phyloP scores from a whole-genome alignment of 1,140 invertebrate species.

The Ips nitidus region DNA sequence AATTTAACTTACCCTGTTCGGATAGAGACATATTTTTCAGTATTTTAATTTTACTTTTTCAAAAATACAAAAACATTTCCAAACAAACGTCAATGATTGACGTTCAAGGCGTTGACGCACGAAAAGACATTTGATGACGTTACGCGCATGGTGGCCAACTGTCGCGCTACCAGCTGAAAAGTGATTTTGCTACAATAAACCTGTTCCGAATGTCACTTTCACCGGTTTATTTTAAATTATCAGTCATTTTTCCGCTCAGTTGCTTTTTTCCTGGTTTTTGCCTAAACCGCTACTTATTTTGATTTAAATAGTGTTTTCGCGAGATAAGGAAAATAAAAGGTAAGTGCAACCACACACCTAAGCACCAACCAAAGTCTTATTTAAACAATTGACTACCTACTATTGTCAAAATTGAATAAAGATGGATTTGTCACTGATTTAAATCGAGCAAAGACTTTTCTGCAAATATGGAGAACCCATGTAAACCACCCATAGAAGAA shows the following conservation, averaged over 20 bases:
- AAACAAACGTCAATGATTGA: slow-evolving; percentile 46
- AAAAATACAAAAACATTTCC: slow-evolving; percentile 42
- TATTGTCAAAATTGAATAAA: slow-evolving; percentile 32
- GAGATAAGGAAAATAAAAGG: no score
- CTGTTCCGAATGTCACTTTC: slow-evolving; percentile 16
- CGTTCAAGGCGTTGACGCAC: slow-evolving; percentile 12
- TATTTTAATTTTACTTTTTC: slow-evolving; percentile 35
- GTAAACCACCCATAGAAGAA: slow-evolving; percentile 37
- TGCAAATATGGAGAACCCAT: slow-evolving; percentile 38
- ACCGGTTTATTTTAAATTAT: slow-evolving; percentile 17
- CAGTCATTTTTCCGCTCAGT: slow-evolving; percentile 2
- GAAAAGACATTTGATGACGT: slow-evolving; percentile 21
- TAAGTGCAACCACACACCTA: no score
- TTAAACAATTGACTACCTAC: slow-evolving; percentile 34
- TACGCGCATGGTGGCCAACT: slow-evolving; percentile 34
- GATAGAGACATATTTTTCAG: slow-evolving; percentile 35
- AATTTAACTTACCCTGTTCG: slow-evolving; percentile 9
- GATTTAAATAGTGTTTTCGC: no score
- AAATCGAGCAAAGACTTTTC: slow-evolving; percentile 24
- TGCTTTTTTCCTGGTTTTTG: neutral
- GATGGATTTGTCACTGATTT: slow-evolving; percentile 36
- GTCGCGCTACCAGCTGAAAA: neutral
- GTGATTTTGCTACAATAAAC: slow-evolving; percentile 12
- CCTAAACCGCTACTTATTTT: no score
- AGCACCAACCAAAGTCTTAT: neutral